A percentile compares a stretch with the other conserved stretches of the same genome.
Evolutionary conservation across 2,888 invertebrate genomes (phyloP).

Genomic region (Cephus runcator): DNA sequence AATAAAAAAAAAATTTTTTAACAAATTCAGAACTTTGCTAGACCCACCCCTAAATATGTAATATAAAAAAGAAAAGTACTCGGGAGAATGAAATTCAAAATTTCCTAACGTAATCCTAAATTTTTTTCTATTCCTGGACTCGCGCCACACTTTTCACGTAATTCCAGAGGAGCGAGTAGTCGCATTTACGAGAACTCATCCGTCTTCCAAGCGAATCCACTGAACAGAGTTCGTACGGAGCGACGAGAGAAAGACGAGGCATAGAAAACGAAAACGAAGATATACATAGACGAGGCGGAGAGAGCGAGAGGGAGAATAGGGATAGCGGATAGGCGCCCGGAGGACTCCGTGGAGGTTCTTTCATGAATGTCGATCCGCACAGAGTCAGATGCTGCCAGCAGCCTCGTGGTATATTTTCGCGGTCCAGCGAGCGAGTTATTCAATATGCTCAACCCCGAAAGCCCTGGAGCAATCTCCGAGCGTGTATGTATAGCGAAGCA

Average conservation of each 20-base stretch:
- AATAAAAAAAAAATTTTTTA: background rate
- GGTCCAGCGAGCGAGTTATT: slow-evolving; percentile 66
- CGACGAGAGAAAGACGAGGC: background rate
- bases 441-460: slow-evolving; percentile 64
- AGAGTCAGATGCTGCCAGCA: slow-evolving; percentile 29
- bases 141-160: slow-evolving; percentile 47
- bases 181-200: slow-evolving; percentile 1
- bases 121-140: slow-evolving; percentile 33
- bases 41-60: background rate
- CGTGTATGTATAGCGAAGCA: background rate
- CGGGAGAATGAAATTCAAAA: background rate
- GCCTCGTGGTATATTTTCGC: slow-evolving; percentile 64
- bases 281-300: slow-evolving; percentile 9
- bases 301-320: slow-evolving; percentile 11
- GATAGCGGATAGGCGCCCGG: slow-evolving; percentile 46
- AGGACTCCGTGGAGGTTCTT: slow-evolving; percentile 55
- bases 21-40: background rate
- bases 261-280: background rate
- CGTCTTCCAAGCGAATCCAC: slow-evolving; percentile 18
- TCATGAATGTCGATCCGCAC: slow-evolving; percentile 52
- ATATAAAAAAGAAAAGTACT: background rate
- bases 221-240: slow-evolving; percentile 15
- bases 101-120: background rate
- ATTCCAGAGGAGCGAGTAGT: background rate
- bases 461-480: slow-evolving; percentile 61